Percentiles rank a stretch among this genome's conserved stretches.
Evolutionary conservation across 2,797 vertebrate species (phyloP).

Genomic region (Muscicapa striata): DNA sequence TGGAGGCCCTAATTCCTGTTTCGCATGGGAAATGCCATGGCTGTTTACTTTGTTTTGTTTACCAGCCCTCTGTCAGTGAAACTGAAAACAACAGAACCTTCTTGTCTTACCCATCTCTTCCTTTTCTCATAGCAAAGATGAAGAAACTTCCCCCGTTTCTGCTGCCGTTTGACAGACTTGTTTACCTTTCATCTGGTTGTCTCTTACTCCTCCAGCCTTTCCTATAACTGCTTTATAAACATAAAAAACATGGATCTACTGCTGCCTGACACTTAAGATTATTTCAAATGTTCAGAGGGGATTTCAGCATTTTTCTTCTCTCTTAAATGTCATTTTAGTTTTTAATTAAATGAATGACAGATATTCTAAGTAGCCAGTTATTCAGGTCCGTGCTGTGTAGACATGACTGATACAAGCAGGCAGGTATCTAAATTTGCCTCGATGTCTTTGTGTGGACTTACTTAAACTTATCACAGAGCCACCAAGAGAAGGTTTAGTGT

Average conservation of each 20-base stretch:
- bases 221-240: background rate
- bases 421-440: background rate
- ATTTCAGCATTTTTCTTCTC: background rate
- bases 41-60: slow-evolving; percentile 41
- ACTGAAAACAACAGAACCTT: slow-evolving; percentile 1
- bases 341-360: background rate
- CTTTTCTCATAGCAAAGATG: background rate
- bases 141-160: background rate
- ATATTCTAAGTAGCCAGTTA: background rate
- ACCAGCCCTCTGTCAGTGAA: background rate
- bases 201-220: background rate
- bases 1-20: background rate
- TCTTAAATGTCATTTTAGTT: background rate
- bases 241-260: accelerated
- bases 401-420: background rate
- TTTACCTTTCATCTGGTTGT: background rate
- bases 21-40: background rate
- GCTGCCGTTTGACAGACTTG: background rate
- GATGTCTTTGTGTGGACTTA: background rate
- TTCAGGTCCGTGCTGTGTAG: background rate
- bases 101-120: background rate
- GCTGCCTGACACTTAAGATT: background rate
- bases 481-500: background rate
- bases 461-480: background rate
- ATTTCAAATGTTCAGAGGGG: background rate